Evolutionary conservation across 2,888 invertebrate species (phyloP).

Genomic region (Plebejus anna): DNA sequence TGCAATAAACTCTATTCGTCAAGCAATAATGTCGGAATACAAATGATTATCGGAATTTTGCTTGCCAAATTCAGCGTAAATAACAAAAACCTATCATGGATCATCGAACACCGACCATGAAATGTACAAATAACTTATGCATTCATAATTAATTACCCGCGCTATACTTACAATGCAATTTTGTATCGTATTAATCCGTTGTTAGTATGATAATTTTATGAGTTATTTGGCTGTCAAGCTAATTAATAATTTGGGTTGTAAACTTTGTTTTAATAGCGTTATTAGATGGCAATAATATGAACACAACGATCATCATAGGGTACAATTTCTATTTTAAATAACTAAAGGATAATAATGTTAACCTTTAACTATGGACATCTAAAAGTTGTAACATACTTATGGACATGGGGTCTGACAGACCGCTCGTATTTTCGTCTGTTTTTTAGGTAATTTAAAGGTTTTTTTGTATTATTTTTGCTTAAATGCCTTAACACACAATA

Average conservation of each 20-base stretch:
- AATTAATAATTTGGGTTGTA: conserved; percentile 8
- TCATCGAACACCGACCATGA: background rate
- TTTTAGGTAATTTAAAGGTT: no score
- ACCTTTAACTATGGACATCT: no score
- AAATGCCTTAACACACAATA: no score
- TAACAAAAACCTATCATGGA: background rate
- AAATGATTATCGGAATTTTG: background rate
- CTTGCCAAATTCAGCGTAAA: background rate
- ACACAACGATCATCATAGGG: background rate
- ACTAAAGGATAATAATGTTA: no score
- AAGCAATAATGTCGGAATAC: background rate
- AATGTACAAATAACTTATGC: background rate
- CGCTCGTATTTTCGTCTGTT: no score
- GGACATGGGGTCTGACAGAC: no score
- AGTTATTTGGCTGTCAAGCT: conserved; percentile 1
- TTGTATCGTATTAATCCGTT: conserved; percentile 2
- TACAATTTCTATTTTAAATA: background rate
- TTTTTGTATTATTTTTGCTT: no score
- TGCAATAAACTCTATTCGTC: background rate
- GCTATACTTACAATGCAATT: conserved; percentile 12
- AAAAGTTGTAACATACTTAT: no score
- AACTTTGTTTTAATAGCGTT: background rate
- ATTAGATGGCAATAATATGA: background rate
- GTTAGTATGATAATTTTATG: conserved; percentile 21
- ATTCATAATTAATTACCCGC: background rate